These are phyloP conservation scores for Umimayanthus chanpuru DNA, from an alignment of 92 coral and sea anemone species.

Conservation along the genomic window DNA sequence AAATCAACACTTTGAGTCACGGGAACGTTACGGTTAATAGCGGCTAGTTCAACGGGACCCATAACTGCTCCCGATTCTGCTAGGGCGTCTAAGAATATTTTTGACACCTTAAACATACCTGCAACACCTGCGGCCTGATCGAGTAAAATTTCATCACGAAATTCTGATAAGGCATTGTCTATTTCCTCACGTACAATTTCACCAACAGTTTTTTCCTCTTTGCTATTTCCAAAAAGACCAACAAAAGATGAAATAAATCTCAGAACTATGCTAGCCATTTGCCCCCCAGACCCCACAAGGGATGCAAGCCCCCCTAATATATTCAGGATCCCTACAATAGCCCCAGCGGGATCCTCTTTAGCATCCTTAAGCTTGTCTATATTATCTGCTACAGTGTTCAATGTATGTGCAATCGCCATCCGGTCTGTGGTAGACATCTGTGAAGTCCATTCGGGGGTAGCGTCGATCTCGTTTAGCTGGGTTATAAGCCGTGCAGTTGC, in stretches of 20 bases:
- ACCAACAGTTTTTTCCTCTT: not conserved
- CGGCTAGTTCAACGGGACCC: not conserved
- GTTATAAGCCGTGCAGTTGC: not conserved
- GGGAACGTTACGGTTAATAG: slow-evolving; percentile 27
- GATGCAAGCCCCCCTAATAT: slow-evolving; percentile 36
- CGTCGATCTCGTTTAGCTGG: not conserved
- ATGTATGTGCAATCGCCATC: not conserved
- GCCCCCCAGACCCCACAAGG: slow-evolving; percentile 35
- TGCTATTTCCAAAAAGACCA: not conserved
- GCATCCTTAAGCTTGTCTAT: slow-evolving; percentile 37
- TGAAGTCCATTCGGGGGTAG: not conserved
- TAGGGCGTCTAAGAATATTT: slow-evolving; percentile 27
- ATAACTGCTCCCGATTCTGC: not conserved
- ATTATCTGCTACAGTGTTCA: slow-evolving; percentile 31
- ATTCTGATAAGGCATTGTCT: slow-evolving; percentile 35
- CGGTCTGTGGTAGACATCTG: not conserved
- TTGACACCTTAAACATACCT: slow-evolving; percentile 10
- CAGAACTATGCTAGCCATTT: slow-evolving; percentile 30
- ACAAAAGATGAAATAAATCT: slow-evolving; percentile 15
- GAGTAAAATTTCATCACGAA: not conserved
- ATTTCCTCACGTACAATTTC: slow-evolving; percentile 45
- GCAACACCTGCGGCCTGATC: slow-evolving; percentile 40
- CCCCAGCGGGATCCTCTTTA: slow-evolving; percentile 34
- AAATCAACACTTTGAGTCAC: slow-evolving; percentile 28
- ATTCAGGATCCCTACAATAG: not conserved